phyloP scores from a whole-genome alignment of 2,888 invertebrate species.

The Ophion costatus region DNA sequence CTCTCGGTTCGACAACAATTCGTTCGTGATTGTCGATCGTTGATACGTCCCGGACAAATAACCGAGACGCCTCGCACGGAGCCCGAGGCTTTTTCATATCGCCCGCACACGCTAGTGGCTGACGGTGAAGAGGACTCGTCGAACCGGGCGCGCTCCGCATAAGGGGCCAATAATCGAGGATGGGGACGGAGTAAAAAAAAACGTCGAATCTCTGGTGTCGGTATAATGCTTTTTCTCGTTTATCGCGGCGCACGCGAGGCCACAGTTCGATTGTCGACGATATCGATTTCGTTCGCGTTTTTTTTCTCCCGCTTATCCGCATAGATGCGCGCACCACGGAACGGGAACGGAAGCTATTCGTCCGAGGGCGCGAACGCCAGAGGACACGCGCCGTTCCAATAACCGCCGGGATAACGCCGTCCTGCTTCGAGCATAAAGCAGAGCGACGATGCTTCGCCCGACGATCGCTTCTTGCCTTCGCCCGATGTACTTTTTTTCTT shows the following conservation, averaged over 20 bases:
- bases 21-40: slow-evolving; percentile 25
- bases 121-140: background rate
- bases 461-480: slow-evolving; percentile 1
- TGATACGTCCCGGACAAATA: background rate
- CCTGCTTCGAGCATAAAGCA: slow-evolving; percentile 23
- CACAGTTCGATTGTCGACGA: slow-evolving; percentile 52
- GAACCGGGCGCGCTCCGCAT: background rate
- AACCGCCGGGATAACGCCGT: slow-evolving; percentile 1
- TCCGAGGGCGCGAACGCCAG: slow-evolving; percentile 43
- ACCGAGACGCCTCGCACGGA: background rate
- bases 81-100: background rate
- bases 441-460: slow-evolving; percentile 19
- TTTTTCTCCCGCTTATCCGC: slow-evolving; percentile 47
- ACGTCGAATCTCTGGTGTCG: slow-evolving; percentile 28
- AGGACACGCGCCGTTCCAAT: slow-evolving; percentile 26
- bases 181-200: background rate
- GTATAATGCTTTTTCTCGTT: slow-evolving; percentile 32
- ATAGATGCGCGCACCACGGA: background rate
- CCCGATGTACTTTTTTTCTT: background rate
- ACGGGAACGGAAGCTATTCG: slow-evolving; percentile 37
- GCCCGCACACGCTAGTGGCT: background rate
- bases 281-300: slow-evolving; percentile 59
- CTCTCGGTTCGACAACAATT: background rate
- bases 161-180: background rate
- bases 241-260: background rate